Base-by-base conservation (phyloP, 1,140 invertebrate genomes). In the Rhyzopertha dominica region DNA sequence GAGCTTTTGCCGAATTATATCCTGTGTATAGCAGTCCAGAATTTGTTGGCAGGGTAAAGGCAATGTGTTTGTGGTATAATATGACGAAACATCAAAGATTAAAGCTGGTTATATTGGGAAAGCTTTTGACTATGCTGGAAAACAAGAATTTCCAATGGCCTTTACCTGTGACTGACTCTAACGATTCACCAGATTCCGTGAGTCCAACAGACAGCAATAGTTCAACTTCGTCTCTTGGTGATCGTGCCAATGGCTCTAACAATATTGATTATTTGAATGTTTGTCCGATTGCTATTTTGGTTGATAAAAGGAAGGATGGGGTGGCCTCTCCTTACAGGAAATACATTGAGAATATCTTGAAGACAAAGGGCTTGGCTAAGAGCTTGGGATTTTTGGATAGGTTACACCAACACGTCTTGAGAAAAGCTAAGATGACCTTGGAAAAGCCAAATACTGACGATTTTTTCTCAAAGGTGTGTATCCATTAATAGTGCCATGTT, bases 41-140 rank as follows among this genome's bases (percentile, higher is more conserved):
- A 40, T 89, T 90, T 63, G 75, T 74, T 8, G 74, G 72, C 1
- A 72, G 80, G 54, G 74, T 87, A 4, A 85, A 78, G 62, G 82
- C 87, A 4, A 82, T 95, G 74, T 90, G 85, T 61, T 70, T 92
- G 3, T 95, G 90, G 90, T 88, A 87, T 59, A 95, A 93, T 65
- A 85, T 90, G 66, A 90, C 85, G 0, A 80, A 78, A 61, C 84
- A 90, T 59, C 81, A 90, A 65, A 78, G 85, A 49, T 72, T 91
- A 16, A 90, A 88, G 61, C 67, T 94, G 29, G 70, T 84, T 51
- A 82, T 88, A 46, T 62, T 94, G 41, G 85, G 85, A 1, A 82
- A 82, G 66, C 76, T 90, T 24, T 60, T 92, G 13, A 74, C 76
- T 51, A 68, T 79, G 43, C 68, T 75, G 17, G 59, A 65, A 39